Evolutionary conservation across 1,140 invertebrate genomes (phyloP).

Genomic region (Caenorhabditis latens): DNA sequence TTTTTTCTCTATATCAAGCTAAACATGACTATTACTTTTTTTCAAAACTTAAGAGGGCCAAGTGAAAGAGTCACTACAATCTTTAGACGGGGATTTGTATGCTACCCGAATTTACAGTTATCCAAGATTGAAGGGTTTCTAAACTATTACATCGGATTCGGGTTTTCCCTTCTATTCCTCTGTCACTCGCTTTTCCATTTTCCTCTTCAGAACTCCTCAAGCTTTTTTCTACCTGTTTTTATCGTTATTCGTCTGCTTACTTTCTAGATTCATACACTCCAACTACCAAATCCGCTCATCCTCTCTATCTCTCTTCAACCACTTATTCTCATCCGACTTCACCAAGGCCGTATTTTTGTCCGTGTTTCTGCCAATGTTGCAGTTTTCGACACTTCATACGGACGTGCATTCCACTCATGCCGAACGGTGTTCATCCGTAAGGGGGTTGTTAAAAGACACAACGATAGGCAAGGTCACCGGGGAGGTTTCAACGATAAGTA

Average conservation of each 20-base stretch:
- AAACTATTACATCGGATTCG: too few species aligned
- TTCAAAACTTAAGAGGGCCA: too few species aligned
- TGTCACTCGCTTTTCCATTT: background rate
- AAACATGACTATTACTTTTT: too few species aligned
- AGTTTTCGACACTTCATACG: slow-evolving; percentile 20
- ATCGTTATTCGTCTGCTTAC: background rate
- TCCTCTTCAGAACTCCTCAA: background rate
- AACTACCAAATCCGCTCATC: slow-evolving; percentile 9
- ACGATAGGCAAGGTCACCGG: slow-evolving; percentile 29
- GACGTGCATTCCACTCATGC: slow-evolving; percentile 29
- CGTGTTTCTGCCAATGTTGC: slow-evolving; percentile 25
- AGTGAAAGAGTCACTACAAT: too few species aligned
- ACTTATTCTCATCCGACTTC: slow-evolving; percentile 31
- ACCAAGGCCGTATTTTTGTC: slow-evolving; percentile 34
- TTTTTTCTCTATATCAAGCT: too few species aligned
- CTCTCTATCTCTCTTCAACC: background rate
- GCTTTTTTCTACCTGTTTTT: background rate
- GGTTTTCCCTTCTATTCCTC: too few species aligned
- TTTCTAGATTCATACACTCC: background rate
- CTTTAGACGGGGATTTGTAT: too few species aligned
- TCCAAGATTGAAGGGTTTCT: too few species aligned
- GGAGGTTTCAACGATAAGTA: slow-evolving; percentile 31
- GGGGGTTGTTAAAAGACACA: slow-evolving; percentile 30
- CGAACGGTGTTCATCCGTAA: slow-evolving; percentile 52
- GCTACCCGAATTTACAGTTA: too few species aligned